Percentiles rank a stretch among this genome's conserved stretches.
Evolutionary conservation across 1,140 invertebrate species (phyloP).

Genomic region (Aleiodes sp.): DNA sequence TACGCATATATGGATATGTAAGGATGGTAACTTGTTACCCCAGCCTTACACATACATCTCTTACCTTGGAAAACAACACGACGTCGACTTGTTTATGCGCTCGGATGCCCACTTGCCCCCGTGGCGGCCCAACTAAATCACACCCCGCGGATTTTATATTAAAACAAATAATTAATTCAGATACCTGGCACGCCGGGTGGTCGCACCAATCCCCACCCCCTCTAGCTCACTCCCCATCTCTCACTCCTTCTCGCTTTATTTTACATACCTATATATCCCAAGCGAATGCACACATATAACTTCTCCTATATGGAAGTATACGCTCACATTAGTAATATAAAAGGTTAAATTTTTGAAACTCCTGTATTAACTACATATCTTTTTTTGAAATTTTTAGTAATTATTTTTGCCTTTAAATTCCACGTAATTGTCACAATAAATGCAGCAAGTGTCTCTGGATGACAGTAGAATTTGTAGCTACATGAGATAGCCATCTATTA

Average conservation of each 20-base stretch:
- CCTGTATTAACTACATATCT: no score
- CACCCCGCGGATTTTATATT: slow-evolving; percentile 64
- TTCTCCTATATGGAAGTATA: no score
- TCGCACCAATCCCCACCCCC: slow-evolving; percentile 28
- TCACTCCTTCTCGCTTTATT: background rate
- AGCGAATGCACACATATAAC: background rate
- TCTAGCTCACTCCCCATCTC: background rate
- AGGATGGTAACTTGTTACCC: slow-evolving; percentile 41
- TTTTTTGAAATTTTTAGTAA: no score
- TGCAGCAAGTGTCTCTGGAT: no score
- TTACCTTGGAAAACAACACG: slow-evolving; percentile 42
- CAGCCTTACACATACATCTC: slow-evolving; percentile 38
- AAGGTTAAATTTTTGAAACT: no score
- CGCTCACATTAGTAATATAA: no score
- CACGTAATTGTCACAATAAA: no score
- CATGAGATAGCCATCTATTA: no score
- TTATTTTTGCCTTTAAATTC: no score
- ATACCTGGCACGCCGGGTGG: slow-evolving; percentile 60
- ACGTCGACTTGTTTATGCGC: slow-evolving; percentile 59
- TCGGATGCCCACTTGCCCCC: slow-evolving; percentile 49
- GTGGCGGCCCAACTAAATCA: slow-evolving; percentile 60
- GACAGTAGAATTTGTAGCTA: no score
- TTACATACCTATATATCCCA: slow-evolving; percentile 9
- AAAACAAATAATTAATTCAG: slow-evolving; percentile 67
- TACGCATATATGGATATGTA: background rate